Percentiles rank a stretch among this genome's conserved stretches.
phyloP scores from a whole-genome alignment of 2,888 invertebrate species.

The Tiliacea citrago region DNA sequence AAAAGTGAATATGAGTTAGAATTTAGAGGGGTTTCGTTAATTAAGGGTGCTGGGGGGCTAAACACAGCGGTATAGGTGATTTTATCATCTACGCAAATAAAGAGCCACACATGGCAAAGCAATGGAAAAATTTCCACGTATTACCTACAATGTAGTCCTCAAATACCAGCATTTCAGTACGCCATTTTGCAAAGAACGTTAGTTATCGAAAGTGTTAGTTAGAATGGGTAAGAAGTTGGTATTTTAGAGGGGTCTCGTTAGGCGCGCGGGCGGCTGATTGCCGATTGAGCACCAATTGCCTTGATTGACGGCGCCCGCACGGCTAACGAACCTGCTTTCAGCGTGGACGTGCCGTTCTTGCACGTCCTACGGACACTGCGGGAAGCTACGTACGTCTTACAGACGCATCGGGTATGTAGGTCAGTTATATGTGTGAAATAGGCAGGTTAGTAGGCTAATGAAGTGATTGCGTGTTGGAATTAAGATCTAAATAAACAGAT shows the following conservation, averaged over 20 bases:
- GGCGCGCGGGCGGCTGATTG: conserved; percentile 85
- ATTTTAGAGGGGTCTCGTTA: conserved; percentile 86
- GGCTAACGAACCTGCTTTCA: conserved; percentile 90
- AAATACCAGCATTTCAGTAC: conserved; percentile 18
- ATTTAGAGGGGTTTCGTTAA: not conserved
- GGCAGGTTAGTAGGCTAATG: conserved; percentile 42
- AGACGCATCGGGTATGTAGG: conserved; percentile 55
- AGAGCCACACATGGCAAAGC: too few relatives aligned
- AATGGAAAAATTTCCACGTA: not conserved
- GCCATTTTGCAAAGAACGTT: conserved; percentile 46
- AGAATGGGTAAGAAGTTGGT: conserved; percentile 81
- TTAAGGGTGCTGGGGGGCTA: not conserved
- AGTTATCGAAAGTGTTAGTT: conserved; percentile 76
- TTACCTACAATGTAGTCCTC: not conserved
- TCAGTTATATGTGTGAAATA: conserved; percentile 53
- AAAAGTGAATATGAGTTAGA: not conserved
- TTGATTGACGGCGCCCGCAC: conserved; percentile 89
- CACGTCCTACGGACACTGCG: conserved; percentile 52
- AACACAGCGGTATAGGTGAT: too few relatives aligned
- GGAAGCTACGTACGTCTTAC: conserved; percentile 58
- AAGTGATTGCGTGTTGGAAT: conserved; percentile 35
- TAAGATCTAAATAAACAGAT: conserved; percentile 9
- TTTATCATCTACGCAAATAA: not conserved
- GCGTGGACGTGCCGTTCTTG: conserved; percentile 80
- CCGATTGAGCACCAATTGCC: conserved; percentile 91